Percentiles rank a stretch among this genome's conserved stretches.
phyloP scores from a whole-genome alignment of 37 sponge, comb jelly and placozoan species.

The Corticium candelabrum region DNA sequence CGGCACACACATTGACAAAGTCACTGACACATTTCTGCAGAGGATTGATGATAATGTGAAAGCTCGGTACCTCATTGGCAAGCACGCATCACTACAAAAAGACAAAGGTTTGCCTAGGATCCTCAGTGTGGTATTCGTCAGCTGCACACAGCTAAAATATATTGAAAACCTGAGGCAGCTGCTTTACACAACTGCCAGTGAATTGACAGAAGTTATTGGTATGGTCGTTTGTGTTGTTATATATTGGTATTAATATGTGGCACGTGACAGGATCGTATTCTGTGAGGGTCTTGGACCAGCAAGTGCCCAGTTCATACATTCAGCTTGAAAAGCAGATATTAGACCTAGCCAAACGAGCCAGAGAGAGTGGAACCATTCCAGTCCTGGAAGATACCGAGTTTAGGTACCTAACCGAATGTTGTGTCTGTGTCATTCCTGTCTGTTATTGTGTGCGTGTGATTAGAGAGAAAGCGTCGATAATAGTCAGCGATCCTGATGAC shows the following conservation, averaged over 20 bases:
- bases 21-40: not conserved
- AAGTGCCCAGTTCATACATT: conserved; percentile 64
- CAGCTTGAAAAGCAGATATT: conserved; percentile 51
- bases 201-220: conserved; percentile 51
- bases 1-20: conserved; percentile 70
- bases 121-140: conserved; percentile 61
- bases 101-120: conserved; percentile 74
- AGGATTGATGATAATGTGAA: not conserved
- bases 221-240: no score
- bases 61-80: conserved; percentile 22
- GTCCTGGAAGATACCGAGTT: conserved; percentile 56
- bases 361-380: conserved; percentile 32
- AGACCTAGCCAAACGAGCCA: conserved; percentile 24
- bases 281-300: conserved; percentile 71
- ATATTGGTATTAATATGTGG: no score
- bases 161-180: conserved; percentile 48
- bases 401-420: conserved; percentile 17
- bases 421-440: not conserved
- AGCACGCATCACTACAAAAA: conserved; percentile 33
- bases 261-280: not conserved
- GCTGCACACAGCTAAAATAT: conserved; percentile 51
- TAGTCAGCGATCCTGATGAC: conserved; percentile 59
- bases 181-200: conserved; percentile 64
- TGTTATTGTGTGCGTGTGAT: not conserved
- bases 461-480: not conserved